These are phyloP conservation scores for Diadegma fenestrale DNA, from an alignment of 2,888 invertebrate species.

Conservation along the genomic window DNA sequence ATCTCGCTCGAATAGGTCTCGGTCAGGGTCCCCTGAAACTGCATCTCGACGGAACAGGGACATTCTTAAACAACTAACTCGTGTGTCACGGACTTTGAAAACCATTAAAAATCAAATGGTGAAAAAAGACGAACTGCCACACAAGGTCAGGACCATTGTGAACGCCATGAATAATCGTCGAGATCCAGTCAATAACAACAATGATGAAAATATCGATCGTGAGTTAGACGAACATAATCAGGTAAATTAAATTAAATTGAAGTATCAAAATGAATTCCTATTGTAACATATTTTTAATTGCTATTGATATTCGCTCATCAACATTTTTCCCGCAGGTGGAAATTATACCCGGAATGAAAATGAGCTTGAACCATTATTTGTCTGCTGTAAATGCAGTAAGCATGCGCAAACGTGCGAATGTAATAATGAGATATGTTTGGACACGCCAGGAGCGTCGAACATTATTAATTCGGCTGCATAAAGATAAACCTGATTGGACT, in stretches of 20 bases:
- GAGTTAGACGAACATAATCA: constrained; percentile 12
- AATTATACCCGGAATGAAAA: constrained; percentile 6
- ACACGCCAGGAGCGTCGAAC: constrained; percentile 13
- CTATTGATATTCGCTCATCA: constrained; percentile 2
- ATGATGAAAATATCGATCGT: constrained; percentile 13
- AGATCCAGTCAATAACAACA: constrained; percentile 20
- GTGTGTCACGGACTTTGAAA: constrained; percentile 18
- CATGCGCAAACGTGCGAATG: constrained; percentile 30
- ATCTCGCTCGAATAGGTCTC: constrained; percentile 9
- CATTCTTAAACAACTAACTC: constrained; percentile 12
- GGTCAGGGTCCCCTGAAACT: not conserved
- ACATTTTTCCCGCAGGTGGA: constrained; percentile 22
- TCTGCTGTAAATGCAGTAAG: constrained; percentile 25
- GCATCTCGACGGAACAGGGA: constrained; percentile 2
- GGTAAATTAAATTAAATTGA: constrained; percentile 5
- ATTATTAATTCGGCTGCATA: constrained; percentile 13
- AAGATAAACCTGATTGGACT: constrained; percentile 13
- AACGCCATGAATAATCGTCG: constrained; percentile 16
- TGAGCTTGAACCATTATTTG: constrained; percentile 21
- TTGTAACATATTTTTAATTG: constrained; percentile 6
- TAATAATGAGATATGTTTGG: constrained; percentile 21
- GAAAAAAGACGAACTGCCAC: constrained; percentile 9
- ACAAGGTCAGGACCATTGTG: constrained; percentile 12
- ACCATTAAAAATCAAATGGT: constrained; percentile 16
- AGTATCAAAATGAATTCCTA: constrained; percentile 20